These are phyloP conservation scores for Pseudolycoriella hygida DNA, from an alignment of 2,888 invertebrate genomes.

Conservation along the genomic window DNA sequence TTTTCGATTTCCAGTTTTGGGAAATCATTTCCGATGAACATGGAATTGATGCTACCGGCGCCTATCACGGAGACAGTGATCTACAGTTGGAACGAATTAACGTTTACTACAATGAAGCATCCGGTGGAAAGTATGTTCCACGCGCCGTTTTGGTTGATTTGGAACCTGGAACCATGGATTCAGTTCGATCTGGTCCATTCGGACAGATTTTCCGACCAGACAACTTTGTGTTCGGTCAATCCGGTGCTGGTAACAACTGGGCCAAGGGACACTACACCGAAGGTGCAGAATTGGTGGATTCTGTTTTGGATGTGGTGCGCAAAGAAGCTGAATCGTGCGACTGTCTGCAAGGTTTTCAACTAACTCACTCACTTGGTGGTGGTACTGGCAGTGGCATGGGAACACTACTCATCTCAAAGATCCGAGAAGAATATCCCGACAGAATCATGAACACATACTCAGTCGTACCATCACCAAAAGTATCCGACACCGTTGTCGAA, in stretches of 20 bases:
- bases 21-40: conserved; percentile 95
- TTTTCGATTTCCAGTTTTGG: conserved; percentile 56
- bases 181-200: conserved; percentile 87
- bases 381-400: conserved; percentile 96
- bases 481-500: conserved; percentile 83
- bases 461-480: conserved; percentile 73
- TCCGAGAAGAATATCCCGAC: conserved; percentile 94
- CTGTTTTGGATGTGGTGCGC: conserved; percentile 71
- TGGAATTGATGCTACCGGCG: conserved; percentile 85
- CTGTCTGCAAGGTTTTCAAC: conserved; percentile 85
- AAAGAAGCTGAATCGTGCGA: conserved; percentile 87
- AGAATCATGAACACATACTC: conserved; percentile 97
- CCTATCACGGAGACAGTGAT: conserved; percentile 83
- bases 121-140: conserved; percentile 89
- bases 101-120: conserved; percentile 92
- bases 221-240: conserved; percentile 88
- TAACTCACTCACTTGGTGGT: conserved; percentile 89
- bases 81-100: conserved; percentile 89
- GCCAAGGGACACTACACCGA: conserved; percentile 90
- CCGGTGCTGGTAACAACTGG: conserved; percentile 77
- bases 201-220: conserved; percentile 92
- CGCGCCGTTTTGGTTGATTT: conserved; percentile 88
- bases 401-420: conserved; percentile 87
- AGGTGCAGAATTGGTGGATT: conserved; percentile 78
- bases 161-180: conserved; percentile 97